These are phyloP conservation scores for Sylvicola fuscatus DNA, from an alignment of 2,888 invertebrate genomes.

Conservation along the genomic window DNA sequence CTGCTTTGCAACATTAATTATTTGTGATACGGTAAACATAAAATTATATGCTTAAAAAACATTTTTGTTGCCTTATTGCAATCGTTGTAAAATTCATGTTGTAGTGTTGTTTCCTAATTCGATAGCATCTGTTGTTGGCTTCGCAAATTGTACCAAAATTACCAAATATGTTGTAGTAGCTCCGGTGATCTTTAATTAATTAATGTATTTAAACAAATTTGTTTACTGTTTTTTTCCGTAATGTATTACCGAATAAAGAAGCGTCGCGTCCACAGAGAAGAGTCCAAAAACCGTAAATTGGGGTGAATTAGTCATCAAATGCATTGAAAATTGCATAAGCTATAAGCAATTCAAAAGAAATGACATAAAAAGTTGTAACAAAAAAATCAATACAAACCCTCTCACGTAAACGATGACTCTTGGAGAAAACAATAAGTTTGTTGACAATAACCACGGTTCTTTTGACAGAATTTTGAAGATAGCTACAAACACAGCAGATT, in stretches of 20 bases:
- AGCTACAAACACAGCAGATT: not conserved
- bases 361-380: not conserved
- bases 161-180: conserved; percentile 1
- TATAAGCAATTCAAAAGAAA: not conserved
- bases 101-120: too few relatives aligned
- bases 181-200: not conserved
- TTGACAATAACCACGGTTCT: not conserved
- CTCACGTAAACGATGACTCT: not conserved
- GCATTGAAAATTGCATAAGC: conserved; percentile 1
- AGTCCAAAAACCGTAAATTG: not conserved
- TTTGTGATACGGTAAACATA: too few relatives aligned
- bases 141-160: not conserved
- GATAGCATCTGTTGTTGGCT: too few relatives aligned
- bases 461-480: not conserved
- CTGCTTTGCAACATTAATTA: too few relatives aligned
- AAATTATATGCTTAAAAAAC: too few relatives aligned
- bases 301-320: not conserved
- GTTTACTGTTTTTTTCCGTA: not conserved
- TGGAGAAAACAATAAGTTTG: not conserved
- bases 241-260: not conserved
- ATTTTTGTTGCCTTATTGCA: too few relatives aligned
- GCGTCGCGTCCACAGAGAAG: not conserved
- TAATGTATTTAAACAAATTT: not conserved
- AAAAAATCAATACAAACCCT: not conserved
- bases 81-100: too few relatives aligned